Evolutionary conservation across 2,888 invertebrate genomes (phyloP), one percentile per base, ranked within the genome.

Genomic region (Muschampia plurimacula): DNA sequence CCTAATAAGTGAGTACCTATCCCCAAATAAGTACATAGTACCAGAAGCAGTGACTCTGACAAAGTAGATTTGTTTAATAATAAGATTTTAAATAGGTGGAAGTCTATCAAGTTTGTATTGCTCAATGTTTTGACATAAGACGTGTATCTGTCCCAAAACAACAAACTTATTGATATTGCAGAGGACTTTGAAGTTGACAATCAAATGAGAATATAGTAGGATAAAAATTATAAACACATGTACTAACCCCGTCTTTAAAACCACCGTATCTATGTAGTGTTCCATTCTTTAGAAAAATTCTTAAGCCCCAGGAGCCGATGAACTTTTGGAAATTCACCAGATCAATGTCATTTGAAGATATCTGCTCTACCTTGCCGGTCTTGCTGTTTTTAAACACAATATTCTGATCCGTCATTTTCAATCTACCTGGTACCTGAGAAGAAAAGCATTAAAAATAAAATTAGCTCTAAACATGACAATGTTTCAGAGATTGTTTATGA

Each of bases 311-410:
- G 0, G 97, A 97, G 28, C 98, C 97, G 49, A 98, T 97, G 80
- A 99, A 96, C 83, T 98, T 97, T 86, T 99, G 97, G 95, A 99
- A 99, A 87, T 98, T 97, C 0, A 98, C 97, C 72, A 97, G 92
- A 69, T 99, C 98, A 82, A 99, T 97, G 79, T 99, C 99, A 65
- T 95, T 93, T 0, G 97, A 95, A 49, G 96, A 95, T 77, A 99
- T 96, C 85, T 98, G 98, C 85, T 99, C 99, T 0, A 99, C 98
- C 91, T 99, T 99, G 2, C 99, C 99, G 0, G 99, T 99, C 92
- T 98, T 99, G 77, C 96, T 97, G 89, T 99, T 99, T 89, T 99
- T 99, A 87, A 99, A 99, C 65, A 97, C 95, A 49, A 99, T 97
- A 81, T 96, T 96, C 84, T 97, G 97, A 77, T 98, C 98, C 0